A percentile compares a stretch with the other conserved stretches of the same genome.
Evolutionary conservation across 2,113 vertebrate species (phyloP).

Genomic region (Daphoenositta chrysoptera): DNA sequence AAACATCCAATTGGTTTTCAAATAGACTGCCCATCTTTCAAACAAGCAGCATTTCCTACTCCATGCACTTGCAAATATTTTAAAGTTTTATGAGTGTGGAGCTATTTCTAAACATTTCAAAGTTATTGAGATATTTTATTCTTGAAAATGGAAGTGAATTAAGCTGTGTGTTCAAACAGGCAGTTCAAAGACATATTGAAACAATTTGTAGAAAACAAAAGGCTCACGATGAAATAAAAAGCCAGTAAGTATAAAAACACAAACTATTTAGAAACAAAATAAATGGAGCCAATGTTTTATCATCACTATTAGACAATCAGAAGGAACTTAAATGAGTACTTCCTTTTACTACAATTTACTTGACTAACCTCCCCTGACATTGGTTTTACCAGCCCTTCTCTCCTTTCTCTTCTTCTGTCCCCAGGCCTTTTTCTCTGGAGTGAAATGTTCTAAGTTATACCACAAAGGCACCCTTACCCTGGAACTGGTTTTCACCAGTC

Average conservation of each 20-base stretch:
- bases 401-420: neutral
- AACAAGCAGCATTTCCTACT: neutral
- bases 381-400: neutral
- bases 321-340: neutral
- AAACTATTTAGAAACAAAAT: neutral
- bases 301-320: neutral
- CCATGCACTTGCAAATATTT: neutral
- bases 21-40: neutral
- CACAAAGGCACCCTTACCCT: neutral
- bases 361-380: neutral
- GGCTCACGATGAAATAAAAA: neutral
- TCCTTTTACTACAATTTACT: neutral
- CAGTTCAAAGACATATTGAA: constrained; percentile 36
- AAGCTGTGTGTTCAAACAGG: neutral
- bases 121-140: neutral
- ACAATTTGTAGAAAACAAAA: constrained; percentile 33
- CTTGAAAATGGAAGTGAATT: constrained; percentile 35
- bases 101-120: constrained; percentile 28
- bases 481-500: neutral
- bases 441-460: neutral
- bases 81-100: neutral
- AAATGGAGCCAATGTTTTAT: neutral
- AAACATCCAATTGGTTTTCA: neutral
- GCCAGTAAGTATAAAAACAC: neutral
- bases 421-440: neutral